Evolutionary conservation across 1,140 invertebrate genomes (phyloP).

Genomic region (Leptestheria dahalacensis): DNA sequence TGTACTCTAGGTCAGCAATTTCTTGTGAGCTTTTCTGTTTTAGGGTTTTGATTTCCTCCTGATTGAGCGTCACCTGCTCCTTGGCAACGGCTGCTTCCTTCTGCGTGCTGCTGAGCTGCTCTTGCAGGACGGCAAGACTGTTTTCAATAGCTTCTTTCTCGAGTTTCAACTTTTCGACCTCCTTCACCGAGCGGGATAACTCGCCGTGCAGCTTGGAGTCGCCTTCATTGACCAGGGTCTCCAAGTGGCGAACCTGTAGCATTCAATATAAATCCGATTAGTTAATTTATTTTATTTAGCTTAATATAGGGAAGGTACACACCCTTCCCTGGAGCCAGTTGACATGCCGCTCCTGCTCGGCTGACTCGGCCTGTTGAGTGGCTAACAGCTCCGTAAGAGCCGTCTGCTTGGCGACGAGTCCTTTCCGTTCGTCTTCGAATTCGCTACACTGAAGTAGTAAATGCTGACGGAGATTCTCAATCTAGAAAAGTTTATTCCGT

Average conservation of each 20-base stretch:
- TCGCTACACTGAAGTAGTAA: background rate
- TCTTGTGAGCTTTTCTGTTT: constrained; percentile 8
- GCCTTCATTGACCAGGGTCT: background rate
- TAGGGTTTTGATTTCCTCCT: constrained; percentile 2
- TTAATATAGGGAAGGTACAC: background rate
- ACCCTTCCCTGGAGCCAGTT: background rate
- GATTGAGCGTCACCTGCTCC: background rate
- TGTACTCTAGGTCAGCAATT: constrained; percentile 61
- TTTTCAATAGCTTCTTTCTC: constrained; percentile 2
- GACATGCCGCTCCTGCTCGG: constrained; percentile 1
- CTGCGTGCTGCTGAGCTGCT: background rate
- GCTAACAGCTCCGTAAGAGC: background rate
- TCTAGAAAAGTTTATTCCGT: too few relatives aligned
- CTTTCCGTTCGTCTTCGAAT: constrained; percentile 7
- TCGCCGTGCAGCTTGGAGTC: constrained; percentile 7
- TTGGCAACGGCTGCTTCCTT: background rate
- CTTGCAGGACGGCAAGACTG: background rate
- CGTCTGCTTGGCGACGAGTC: background rate
- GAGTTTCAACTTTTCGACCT: background rate
- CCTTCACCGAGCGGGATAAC: background rate
- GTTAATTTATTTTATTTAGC: background rate
- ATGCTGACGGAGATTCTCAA: background rate
- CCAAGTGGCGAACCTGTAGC: constrained; percentile 6
- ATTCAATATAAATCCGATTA: background rate
- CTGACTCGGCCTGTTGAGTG: background rate